Evolutionary conservation across 2,888 invertebrate species (phyloP).

Genomic region (Chloromyia formosa): DNA sequence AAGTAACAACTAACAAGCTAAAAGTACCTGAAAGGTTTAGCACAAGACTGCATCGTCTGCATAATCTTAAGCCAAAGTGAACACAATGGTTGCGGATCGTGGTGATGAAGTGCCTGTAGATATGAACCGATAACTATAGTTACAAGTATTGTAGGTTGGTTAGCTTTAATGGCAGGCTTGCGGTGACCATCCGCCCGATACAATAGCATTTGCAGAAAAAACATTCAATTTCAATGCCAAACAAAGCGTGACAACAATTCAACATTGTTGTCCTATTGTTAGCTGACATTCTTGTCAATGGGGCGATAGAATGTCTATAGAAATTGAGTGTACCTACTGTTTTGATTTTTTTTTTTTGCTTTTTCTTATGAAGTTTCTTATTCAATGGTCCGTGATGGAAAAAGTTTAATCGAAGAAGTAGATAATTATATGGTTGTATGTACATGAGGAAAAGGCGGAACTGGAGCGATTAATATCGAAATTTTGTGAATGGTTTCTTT

Average conservation of each 20-base stretch:
- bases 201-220: slow-evolving; percentile 17
- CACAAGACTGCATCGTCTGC: no score
- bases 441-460: no score
- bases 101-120: neutral
- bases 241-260: slow-evolving; percentile 33
- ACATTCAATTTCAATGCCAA: slow-evolving; percentile 41
- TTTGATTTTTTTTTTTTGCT: neutral
- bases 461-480: no score
- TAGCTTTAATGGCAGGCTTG: neutral
- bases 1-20: no score
- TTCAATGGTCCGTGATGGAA: neutral
- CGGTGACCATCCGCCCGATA: neutral
- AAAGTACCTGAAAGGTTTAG: no score
- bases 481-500: no score
- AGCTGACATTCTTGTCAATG: neutral
- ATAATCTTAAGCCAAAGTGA: no score
- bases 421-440: no score
- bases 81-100: no score
- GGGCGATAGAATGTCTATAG: neutral
- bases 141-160: neutral
- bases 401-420: slow-evolving; percentile 4
- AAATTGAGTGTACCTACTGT: neutral
- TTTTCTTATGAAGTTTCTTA: neutral
- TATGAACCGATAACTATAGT: neutral
- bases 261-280: slow-evolving; percentile 9